Evolutionary conservation across 2,797 vertebrate genomes (phyloP).

Genomic region (Aselliscus stoliczkanus): DNA sequence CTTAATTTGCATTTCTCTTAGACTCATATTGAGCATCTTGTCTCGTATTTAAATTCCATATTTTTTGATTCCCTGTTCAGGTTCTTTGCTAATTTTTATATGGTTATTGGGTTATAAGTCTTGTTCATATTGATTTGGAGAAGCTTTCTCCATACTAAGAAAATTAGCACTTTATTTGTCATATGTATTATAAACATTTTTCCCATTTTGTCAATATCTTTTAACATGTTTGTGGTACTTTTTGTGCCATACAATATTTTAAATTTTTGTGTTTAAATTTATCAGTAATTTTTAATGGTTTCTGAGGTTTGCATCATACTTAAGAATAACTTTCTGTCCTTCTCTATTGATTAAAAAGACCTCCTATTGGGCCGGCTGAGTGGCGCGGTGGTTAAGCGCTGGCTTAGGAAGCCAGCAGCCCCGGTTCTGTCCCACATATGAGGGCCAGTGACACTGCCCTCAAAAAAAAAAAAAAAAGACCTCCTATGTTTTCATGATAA

Average conservation of each 20-base stretch:
- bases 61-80: not conserved
- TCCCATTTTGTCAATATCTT: not conserved
- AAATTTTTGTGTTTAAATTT: not conserved
- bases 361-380: no score
- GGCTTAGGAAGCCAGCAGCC: no score
- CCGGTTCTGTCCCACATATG: no score
- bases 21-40: not conserved
- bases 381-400: no score
- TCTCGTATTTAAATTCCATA: not conserved
- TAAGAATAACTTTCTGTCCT: not conserved
- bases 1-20: constrained; percentile 27
- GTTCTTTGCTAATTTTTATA: not conserved
- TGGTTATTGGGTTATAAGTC: not conserved
- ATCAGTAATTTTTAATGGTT: constrained; percentile 4
- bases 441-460: no score
- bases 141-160: not conserved
- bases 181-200: not conserved
- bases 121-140: not conserved
- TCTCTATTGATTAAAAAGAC: not conserved
- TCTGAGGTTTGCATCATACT: not conserved
- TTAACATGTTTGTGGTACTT: not conserved
- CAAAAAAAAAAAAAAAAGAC: no score
- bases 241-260: not conserved
- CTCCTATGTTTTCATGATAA: not conserved
- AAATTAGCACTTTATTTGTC: not conserved